phyloP scores from a whole-genome alignment of 2,113 vertebrate genomes.

The Xiphorhynchus elegans region DNA sequence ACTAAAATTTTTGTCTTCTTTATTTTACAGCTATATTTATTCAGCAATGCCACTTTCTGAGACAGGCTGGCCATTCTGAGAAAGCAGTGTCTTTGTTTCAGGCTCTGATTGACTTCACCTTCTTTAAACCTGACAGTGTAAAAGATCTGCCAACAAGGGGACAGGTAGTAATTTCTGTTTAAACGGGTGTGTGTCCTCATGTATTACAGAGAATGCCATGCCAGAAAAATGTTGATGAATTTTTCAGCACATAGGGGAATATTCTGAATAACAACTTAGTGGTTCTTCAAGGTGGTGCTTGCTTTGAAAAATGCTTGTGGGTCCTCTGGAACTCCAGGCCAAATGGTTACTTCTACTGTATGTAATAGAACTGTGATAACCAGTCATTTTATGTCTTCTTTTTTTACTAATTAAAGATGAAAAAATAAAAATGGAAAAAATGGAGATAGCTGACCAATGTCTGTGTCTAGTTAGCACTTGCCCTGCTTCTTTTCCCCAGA shows the following conservation, averaged over 20 bases:
- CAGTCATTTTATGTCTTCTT: not conserved
- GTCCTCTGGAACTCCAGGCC: not conserved
- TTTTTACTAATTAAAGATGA: not conserved
- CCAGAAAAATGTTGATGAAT: not conserved
- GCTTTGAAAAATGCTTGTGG: not conserved
- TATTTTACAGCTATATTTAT: constrained; percentile 81
- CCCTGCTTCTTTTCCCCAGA: not conserved
- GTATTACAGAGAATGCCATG: not conserved
- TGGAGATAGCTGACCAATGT: not conserved
- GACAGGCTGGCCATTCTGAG: constrained; percentile 91
- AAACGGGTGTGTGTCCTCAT: not conserved
- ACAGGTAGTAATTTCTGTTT: constrained; percentile 82
- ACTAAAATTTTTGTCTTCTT: not conserved
- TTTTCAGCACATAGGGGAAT: not conserved
- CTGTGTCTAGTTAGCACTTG: not conserved
- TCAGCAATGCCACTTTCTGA: constrained; percentile 93
- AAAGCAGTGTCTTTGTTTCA: constrained; percentile 92
- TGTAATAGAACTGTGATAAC: not conserved
- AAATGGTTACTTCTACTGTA: not conserved
- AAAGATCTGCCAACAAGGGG: constrained; percentile 84
- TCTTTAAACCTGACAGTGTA: constrained; percentile 92
- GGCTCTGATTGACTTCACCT: constrained; percentile 93
- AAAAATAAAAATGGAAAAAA: not conserved
- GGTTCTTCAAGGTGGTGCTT: not conserved
- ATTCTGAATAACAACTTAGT: not conserved